phyloP scores from a whole-genome alignment of 2,113 vertebrate species.

The Tachysurus fulvidraco region DNA sequence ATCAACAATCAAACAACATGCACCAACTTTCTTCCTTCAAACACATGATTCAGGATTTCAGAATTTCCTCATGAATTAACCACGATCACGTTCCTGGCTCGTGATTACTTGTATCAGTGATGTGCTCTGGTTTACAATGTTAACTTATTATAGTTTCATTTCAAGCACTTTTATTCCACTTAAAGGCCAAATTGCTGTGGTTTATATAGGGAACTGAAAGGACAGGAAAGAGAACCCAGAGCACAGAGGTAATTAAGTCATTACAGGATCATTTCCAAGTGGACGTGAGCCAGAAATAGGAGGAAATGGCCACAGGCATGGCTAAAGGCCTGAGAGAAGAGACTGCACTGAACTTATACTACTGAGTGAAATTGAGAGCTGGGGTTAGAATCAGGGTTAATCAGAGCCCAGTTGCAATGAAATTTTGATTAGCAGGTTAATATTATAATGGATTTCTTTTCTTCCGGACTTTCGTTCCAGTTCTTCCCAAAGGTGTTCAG shows the following conservation, averaged over 20 bases:
- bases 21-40: neutral
- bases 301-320: constrained; percentile 8
- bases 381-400: constrained; percentile 11
- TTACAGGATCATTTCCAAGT: constrained; percentile 24
- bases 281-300: constrained; percentile 24
- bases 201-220: neutral
- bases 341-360: neutral
- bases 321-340: constrained; percentile 13
- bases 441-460: neutral
- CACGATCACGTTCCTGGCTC: neutral
- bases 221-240: neutral
- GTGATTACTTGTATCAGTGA: neutral
- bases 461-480: neutral
- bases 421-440: constrained; percentile 28
- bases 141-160: neutral
- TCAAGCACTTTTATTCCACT: neutral
- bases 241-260: constrained; percentile 36
- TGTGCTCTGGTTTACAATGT: neutral
- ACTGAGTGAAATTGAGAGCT: neutral
- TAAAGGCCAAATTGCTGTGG: neutral
- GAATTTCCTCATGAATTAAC: too few species aligned
- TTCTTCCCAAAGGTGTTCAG: neutral
- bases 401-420: neutral
- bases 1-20: neutral
- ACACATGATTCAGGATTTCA: neutral